Conservation (phyloP, 1,140 invertebrate genomes). For the Heliconius hermathena region DNA sequence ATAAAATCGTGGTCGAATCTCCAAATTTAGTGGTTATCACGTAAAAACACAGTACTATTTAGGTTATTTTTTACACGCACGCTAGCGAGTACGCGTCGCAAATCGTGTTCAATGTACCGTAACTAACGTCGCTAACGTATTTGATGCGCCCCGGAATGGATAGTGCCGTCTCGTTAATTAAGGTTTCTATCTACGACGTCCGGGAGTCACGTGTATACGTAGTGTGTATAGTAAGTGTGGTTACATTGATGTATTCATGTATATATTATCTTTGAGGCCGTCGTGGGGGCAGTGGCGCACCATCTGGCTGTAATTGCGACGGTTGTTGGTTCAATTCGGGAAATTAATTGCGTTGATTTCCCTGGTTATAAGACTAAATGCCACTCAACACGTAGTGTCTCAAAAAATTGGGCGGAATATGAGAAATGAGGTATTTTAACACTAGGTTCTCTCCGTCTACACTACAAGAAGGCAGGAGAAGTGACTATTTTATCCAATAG, state of each 20-base stretch:
- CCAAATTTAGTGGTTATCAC: conserved; percentile 23
- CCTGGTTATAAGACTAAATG: no score
- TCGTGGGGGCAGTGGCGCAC: no score
- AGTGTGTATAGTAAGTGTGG: background rate
- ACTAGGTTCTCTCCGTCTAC: no score
- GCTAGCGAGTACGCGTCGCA: conserved; percentile 34
- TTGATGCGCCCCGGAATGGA: conserved; percentile 21
- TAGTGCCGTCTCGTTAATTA: conserved; percentile 42
- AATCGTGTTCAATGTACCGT: conserved; percentile 44
- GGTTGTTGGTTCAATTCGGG: no score
- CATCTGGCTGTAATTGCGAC: no score
- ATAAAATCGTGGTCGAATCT: conserved; percentile 16
- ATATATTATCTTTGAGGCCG: background rate
- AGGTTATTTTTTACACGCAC: conserved; percentile 21
- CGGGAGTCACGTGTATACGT: background rate
- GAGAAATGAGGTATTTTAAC: no score
- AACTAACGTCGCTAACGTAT: conserved; percentile 40
- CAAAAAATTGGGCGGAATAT: no score
- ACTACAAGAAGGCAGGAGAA: no score
- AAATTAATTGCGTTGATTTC: no score
- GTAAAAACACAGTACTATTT: conserved; percentile 15
- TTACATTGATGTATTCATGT: background rate
- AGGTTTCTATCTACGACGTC: conserved; percentile 29
- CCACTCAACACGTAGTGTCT: no score
- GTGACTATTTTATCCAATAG: no score